Evolutionary conservation across 1,140 invertebrate genomes (phyloP), one percentile per base, ranked within the genome.

Genomic region (Eciton burchellii): DNA sequence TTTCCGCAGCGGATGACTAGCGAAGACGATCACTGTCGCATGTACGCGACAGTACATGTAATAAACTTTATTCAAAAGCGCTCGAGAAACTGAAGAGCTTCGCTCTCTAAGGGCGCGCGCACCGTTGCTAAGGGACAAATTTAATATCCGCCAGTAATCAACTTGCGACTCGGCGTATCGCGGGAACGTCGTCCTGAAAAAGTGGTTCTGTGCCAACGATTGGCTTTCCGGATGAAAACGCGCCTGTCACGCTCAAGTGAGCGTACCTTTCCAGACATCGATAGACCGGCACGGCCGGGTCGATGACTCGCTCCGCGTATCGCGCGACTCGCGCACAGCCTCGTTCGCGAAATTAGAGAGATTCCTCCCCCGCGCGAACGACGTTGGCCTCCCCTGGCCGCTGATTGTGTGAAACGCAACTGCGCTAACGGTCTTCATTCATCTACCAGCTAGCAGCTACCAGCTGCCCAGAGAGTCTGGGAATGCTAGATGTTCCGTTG

Each of bases 401-500:
- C 35, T 59, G 54, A 76, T 77, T 76, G 81, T 76, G 59, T 71
- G 29, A 82, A 82, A 82, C 1, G 79, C 71, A 74, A 63, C 71
- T 63, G 81, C 45, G 71, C 71, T 76, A 82, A 82, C 81, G 60
- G 52, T 82, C 60, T 82, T 82, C 59, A 82, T 76, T 82, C 47
- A 45, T 24, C 81, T 57, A 57, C 76, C 63, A 82, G 56, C 57
- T 59, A 56, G 35, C n/a, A 63, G 16, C 63, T 47, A 45, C 16
- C 72, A 56, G 35, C 6, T 47, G 45, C 29, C 52, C 26, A 57
- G 21, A 16, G 45, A 62, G 73, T 56, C 49, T 19, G 29, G 60
- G 6, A 26, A 65, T 16, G 21, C 63, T 49, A 68, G 52, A 79
- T 57, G 24, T 79, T 79, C 52, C 24, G 35, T 56, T 68, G n/a